These are phyloP conservation scores for Drosophila neutralis DNA, from an alignment of 2,888 invertebrate genomes.

Conservation along the genomic window DNA sequence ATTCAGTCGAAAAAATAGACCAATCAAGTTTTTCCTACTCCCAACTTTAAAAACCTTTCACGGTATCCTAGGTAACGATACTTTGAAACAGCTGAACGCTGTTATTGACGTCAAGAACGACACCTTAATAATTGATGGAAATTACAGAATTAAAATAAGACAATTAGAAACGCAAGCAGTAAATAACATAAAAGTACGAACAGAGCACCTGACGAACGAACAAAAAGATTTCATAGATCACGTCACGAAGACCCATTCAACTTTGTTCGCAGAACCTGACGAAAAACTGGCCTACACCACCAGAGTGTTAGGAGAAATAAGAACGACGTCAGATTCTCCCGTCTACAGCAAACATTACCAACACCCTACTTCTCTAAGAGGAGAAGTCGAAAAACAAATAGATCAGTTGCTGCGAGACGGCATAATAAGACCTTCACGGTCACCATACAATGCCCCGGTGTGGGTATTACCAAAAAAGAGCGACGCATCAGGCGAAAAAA, in stretches of 20 bases:
- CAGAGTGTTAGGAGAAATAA: too few species aligned
- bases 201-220: not conserved
- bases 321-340: too few species aligned
- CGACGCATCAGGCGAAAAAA: too few species aligned
- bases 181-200: not conserved
- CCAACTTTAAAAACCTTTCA: not conserved
- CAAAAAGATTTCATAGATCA: not conserved
- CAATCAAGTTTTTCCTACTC: not conserved
- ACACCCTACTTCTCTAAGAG: slow-evolving; percentile 1
- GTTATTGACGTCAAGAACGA: not conserved
- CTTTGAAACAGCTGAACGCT: not conserved
- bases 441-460: slow-evolving; percentile 1
- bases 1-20: not conserved
- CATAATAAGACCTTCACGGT: slow-evolving; percentile 12
- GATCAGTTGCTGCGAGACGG: not conserved
- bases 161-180: not conserved
- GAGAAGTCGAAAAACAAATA: slow-evolving; percentile 1
- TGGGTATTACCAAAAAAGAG: slow-evolving; percentile 6
- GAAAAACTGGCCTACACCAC: too few species aligned
- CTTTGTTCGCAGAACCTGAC: too few species aligned
- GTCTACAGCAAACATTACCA: not conserved
- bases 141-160: not conserved
- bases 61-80: not conserved
- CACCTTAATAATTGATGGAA: not conserved
- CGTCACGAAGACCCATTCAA: not conserved